Conservation (phyloP, 2,797 vertebrate genomes). For the Pachyuromys duprasi region DNA sequence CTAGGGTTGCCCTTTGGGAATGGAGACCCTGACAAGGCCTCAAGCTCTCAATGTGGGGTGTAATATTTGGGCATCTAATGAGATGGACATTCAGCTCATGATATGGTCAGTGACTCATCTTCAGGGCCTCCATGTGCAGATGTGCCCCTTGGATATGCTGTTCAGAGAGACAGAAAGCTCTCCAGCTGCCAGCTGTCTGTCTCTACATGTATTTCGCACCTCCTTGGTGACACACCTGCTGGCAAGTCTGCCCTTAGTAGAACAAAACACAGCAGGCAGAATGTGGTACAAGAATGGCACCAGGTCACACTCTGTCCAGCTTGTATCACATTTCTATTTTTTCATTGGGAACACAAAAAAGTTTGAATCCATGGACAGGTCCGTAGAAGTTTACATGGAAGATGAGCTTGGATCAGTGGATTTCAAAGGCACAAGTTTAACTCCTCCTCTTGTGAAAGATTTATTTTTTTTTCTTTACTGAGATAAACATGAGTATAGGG, state of each 20-base stretch:
- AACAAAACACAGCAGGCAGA: background rate
- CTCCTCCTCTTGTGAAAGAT: background rate
- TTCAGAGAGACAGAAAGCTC: background rate
- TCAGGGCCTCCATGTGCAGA: background rate
- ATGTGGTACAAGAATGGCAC: background rate
- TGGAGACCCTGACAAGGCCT: background rate
- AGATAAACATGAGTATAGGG: background rate
- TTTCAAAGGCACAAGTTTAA: background rate
- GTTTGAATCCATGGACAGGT: background rate
- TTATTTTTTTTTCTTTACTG: background rate
- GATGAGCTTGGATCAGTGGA: background rate
- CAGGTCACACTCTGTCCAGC: accelerated
- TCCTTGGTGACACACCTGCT: background rate
- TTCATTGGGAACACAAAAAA: background rate
- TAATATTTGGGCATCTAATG: background rate
- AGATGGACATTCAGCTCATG: background rate
- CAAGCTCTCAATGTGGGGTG: background rate
- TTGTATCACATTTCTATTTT: background rate
- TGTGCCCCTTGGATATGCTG: background rate
- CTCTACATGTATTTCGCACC: background rate
- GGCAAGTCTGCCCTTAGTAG: background rate
- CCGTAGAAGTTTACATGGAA: background rate
- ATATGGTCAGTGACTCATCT: background rate
- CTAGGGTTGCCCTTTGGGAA: background rate
- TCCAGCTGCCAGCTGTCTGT: accelerated